phyloP scores from a whole-genome alignment of 2,797 vertebrate genomes.

The Falco rusticolus region DNA sequence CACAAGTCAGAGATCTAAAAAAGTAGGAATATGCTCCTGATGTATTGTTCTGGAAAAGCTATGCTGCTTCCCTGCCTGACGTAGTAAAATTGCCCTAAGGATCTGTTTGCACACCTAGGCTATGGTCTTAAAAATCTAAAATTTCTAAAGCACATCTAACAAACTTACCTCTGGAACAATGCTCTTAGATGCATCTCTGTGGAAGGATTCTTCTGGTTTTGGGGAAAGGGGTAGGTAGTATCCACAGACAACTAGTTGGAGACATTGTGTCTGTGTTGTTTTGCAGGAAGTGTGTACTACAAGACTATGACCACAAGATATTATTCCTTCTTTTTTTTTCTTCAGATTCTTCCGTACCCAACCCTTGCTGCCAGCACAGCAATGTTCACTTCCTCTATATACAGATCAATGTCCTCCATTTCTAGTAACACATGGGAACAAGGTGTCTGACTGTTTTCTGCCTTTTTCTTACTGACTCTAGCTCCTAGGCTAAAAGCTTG shows the following conservation, averaged over 20 bases:
- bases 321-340: background rate
- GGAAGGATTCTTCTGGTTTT: background rate
- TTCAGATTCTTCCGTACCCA: background rate
- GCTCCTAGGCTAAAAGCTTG: background rate
- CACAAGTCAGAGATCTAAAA: background rate
- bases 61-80: background rate
- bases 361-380: background rate
- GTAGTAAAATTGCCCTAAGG: background rate
- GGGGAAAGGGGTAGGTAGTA: background rate
- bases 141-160: background rate
- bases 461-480: background rate
- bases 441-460: background rate
- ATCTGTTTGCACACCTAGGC: background rate
- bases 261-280: background rate
- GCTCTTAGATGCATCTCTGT: background rate
- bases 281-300: background rate
- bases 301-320: background rate
- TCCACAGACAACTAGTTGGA: background rate
- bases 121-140: background rate
- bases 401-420: background rate
- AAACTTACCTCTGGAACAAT: background rate
- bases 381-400: background rate
- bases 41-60: background rate
- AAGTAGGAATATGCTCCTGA: rapidly evolving
- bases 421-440: background rate